Base-by-base conservation (phyloP, 2,797 vertebrate species). In the Crenichthys baileyi region DNA sequence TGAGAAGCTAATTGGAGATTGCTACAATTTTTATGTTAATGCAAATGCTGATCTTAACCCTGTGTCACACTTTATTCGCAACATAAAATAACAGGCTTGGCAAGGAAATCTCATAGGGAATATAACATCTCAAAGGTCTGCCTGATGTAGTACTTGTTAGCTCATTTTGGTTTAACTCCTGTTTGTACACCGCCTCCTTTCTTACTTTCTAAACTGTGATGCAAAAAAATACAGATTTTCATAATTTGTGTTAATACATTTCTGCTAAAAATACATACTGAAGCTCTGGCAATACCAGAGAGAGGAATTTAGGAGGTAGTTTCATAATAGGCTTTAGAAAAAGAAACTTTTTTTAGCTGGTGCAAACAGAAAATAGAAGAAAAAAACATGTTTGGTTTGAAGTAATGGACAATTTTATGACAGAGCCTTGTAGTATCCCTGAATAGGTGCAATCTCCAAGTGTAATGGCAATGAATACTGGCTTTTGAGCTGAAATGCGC, bases 21-120 rank as follows among this genome's bases (percentile, higher is more conserved):
- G 61, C 88, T 88, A 89, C 86, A 88, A 87, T 90, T 91, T 92
- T 91, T 88, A 87, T 90, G 78, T 88, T 87, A 89, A 93, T 91
- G 79, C 41, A 79, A 82, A 91, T 67, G 80, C 72, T 88, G 77
- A 82, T 90, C 79, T 88, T 86, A 85, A 90, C 86, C 87, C 26
- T 0, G 29, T 87, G 86, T 90, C 86, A 89, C 72, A 85, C 83
- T 85, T 84, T 90, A 90, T 92, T 93, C 91, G 86, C 80, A 87
- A 91, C 82, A 87, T 91, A 85, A 91, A 88, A 89, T 92, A 88
- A 92, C 73, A 80, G 77, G 60, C 76, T 89, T 81, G 80, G 73
- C 80, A 53, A 29, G 76, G 44, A 79, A 86, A 86, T 68, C 70
- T 77, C 77, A 70, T 41, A 3, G 75, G 77, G 88, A 29, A 68